Percentiles rank a stretch among this genome's conserved stretches.
Conservation (phyloP, 2,113 vertebrate species). For the Entomyzon cyanotis region DNA sequence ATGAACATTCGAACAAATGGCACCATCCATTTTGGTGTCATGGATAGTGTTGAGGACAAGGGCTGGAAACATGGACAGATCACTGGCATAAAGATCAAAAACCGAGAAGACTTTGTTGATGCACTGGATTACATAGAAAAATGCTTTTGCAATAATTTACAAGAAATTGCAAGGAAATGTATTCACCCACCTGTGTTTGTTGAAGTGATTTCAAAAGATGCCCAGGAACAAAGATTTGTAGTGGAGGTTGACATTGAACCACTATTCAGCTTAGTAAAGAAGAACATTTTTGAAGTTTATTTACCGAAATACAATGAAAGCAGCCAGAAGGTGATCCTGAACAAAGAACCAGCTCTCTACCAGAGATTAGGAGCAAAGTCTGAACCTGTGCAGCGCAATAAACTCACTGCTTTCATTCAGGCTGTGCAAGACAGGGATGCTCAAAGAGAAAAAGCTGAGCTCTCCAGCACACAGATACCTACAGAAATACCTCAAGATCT, state of each 20-base stretch:
- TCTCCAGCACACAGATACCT: background rate
- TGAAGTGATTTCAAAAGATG: constrained; percentile 70
- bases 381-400: constrained; percentile 56
- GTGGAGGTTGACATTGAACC: constrained; percentile 84
- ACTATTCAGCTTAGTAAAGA: constrained; percentile 56
- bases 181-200: constrained; percentile 80
- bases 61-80: constrained; percentile 77
- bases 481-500: constrained; percentile 62
- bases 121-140: constrained; percentile 75
- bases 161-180: constrained; percentile 71
- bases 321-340: constrained; percentile 66
- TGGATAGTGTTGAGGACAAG: constrained; percentile 72
- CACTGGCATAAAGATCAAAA: constrained; percentile 68
- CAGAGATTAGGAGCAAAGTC: constrained; percentile 79
- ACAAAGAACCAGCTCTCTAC: constrained; percentile 56
- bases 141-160: constrained; percentile 43
- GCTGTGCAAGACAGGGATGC: constrained; percentile 63
- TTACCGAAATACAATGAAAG: constrained; percentile 77
- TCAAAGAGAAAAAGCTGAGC: constrained; percentile 76
- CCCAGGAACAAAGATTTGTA: constrained; percentile 73
- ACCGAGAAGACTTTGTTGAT: constrained; percentile 73
- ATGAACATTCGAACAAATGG: constrained; percentile 85
- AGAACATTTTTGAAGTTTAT: constrained; percentile 65
- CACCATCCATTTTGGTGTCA: constrained; percentile 84
- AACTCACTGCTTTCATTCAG: constrained; percentile 58